Evolutionary conservation across 1,140 invertebrate species (phyloP), one percentile per base, ranked within the genome.

Genomic region (Penaeus japonicus): DNA sequence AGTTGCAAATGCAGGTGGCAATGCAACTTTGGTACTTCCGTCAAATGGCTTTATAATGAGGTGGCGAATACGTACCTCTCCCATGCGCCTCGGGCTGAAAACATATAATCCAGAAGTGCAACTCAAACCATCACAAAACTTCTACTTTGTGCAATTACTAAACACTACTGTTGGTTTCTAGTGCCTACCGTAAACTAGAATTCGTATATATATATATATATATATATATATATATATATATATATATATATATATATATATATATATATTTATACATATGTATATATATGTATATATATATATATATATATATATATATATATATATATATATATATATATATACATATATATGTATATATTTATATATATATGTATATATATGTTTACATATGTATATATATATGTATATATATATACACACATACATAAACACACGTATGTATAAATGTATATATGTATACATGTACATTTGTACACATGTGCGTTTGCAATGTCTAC

Each of bases 321-420:
- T 39, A 79, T 17, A 47, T 79, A 79, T 18, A 32, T 79, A 53
- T 79, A 53, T 47, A 79, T 79, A 78, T 79, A 79, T 79, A 30
- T 35, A 78, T 78, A 79, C 5, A 39, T 32, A 79, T 47, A 79
- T 79, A 32, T 79, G 17, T n/a, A 47, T 53, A 18, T 79, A 47
- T 47, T 12, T 53, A 47, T 79, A 4, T 79, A 79, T 79, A 32
- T 79, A 79, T 79, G 17, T 79, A 20, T 53, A 79, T 79, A 79
- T 79, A 32, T 32, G 39, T 79, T 10, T 79, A 39, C 17, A 79
- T 20, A 79, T 79, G 17, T 79, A 79, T 79, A 20, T 79, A 65
- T 65, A 4, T 4, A 65, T 65, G 4, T 65, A 65, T 65, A 65
- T 4, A 0, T 39, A 35, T 79, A 53, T 30, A 4, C 39, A 53